These are phyloP conservation scores for Thymelicus lineola DNA, from an alignment of 2,888 invertebrate genomes.

Conservation along the genomic window DNA sequence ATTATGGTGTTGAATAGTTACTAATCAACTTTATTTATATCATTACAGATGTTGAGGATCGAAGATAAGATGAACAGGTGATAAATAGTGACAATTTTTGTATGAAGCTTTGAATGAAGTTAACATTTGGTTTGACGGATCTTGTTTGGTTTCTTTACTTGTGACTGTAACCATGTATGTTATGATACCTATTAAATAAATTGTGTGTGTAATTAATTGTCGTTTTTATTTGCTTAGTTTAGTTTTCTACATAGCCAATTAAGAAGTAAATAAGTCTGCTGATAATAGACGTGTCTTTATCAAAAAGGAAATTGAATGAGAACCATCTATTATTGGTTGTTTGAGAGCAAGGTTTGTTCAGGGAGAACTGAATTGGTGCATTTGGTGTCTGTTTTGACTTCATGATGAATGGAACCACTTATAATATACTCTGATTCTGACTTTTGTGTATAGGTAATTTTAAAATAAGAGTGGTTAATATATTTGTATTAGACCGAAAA, in stretches of 20 bases:
- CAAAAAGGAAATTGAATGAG: no score
- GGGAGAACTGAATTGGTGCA: no score
- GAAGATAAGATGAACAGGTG: constrained; percentile 58
- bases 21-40: constrained; percentile 3
- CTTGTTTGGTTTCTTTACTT: constrained; percentile 23
- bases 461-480: no score
- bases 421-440: no score
- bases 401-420: no score
- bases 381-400: no score
- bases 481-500: no score
- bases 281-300: no score
- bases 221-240: not conserved
- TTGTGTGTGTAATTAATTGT: constrained; percentile 13
- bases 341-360: no score
- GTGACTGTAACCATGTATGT: constrained; percentile 25
- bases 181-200: constrained; percentile 26
- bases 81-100: constrained; percentile 38
- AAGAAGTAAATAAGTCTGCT: no score
- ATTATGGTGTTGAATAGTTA: not conserved
- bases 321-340: no score
- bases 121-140: constrained; percentile 24
- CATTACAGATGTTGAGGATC: constrained; percentile 79
- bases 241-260: not conserved
- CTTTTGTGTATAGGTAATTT: no score
- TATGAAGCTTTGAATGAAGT: constrained; percentile 32